These are phyloP conservation scores for Hydroisotoma schaefferi DNA, from an alignment of 2,888 invertebrate genomes.

Conservation along the genomic window DNA sequence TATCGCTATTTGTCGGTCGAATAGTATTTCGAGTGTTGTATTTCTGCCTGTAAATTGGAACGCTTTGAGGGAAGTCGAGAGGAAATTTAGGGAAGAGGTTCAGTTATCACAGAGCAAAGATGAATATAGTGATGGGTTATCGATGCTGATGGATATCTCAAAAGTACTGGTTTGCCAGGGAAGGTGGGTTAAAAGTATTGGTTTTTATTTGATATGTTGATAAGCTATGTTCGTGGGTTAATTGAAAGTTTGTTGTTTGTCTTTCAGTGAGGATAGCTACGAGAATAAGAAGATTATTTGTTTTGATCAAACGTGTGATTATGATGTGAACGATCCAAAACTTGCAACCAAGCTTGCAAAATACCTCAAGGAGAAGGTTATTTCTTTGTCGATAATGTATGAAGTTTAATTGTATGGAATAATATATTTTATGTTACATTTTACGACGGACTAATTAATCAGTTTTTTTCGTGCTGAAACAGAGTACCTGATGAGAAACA, in stretches of 20 bases:
- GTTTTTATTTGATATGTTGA: slow-evolving; percentile 1
- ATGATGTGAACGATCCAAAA: slow-evolving; percentile 15
- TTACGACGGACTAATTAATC: too few relatives aligned
- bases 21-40: slow-evolving; percentile 1
- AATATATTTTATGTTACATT: background rate
- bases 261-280: slow-evolving; percentile 36
- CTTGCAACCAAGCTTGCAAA: slow-evolving; percentile 20
- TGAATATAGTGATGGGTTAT: slow-evolving; percentile 2
- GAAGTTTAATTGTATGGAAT: background rate
- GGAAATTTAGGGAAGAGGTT: background rate
- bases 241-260: background rate
- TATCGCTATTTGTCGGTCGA: slow-evolving; percentile 27
- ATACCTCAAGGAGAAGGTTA: background rate
- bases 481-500: background rate
- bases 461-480: background rate
- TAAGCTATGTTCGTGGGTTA: background rate
- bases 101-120: background rate
- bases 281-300: slow-evolving; percentile 32
- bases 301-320: slow-evolving; percentile 28
- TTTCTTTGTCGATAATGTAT: slow-evolving; percentile 32
- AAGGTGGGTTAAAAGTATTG: slow-evolving; percentile 18
- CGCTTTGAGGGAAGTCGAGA: slow-evolving; percentile 14
- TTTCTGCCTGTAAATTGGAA: slow-evolving; percentile 28
- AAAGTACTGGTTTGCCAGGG: slow-evolving; percentile 16
- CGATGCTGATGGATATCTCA: slow-evolving; percentile 14